Evolutionary conservation across 2,797 vertebrate species (phyloP).

Genomic region (Odontamblyopus rebecca): DNA sequence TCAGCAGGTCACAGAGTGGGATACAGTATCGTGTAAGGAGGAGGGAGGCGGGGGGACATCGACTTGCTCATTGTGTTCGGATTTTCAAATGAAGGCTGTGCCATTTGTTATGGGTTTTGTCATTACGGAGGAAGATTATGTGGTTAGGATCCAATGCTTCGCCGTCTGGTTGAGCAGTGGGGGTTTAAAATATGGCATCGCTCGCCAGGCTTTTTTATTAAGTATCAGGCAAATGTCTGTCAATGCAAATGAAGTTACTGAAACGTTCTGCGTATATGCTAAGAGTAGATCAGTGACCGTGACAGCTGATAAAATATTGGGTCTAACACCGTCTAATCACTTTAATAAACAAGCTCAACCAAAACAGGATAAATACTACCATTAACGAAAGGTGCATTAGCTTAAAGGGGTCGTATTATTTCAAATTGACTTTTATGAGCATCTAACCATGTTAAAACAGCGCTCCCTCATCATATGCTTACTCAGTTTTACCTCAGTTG

Average conservation of each 20-base stretch:
- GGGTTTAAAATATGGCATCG: constrained; percentile 6
- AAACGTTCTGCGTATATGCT: not conserved
- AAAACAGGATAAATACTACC: too few relatives aligned
- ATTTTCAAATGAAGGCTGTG: constrained; percentile 35
- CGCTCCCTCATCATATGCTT: too few relatives aligned
- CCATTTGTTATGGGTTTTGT: constrained; percentile 43
- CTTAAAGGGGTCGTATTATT: too few relatives aligned
- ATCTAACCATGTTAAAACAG: too few relatives aligned
- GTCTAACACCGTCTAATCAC: too few relatives aligned
- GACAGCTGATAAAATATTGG: too few relatives aligned
- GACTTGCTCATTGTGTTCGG: constrained; percentile 47
- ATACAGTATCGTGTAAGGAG: constrained; percentile 38
- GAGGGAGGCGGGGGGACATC: constrained; percentile 38
- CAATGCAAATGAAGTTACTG: not conserved
- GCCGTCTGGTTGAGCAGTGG: constrained; percentile 11
- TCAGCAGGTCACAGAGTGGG: constrained; percentile 36
- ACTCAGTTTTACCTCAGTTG: too few relatives aligned
- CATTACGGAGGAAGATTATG: constrained; percentile 42
- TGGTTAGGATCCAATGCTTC: constrained; percentile 29
- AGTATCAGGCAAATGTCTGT: not conserved
- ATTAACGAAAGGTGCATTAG: too few relatives aligned
- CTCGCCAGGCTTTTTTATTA: not conserved
- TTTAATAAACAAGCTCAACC: too few relatives aligned
- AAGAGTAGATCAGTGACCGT: not conserved
- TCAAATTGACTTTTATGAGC: too few relatives aligned